These are phyloP conservation scores for Pholis gunnellus DNA, from an alignment of 2,113 vertebrate genomes.

Conservation along the genomic window DNA sequence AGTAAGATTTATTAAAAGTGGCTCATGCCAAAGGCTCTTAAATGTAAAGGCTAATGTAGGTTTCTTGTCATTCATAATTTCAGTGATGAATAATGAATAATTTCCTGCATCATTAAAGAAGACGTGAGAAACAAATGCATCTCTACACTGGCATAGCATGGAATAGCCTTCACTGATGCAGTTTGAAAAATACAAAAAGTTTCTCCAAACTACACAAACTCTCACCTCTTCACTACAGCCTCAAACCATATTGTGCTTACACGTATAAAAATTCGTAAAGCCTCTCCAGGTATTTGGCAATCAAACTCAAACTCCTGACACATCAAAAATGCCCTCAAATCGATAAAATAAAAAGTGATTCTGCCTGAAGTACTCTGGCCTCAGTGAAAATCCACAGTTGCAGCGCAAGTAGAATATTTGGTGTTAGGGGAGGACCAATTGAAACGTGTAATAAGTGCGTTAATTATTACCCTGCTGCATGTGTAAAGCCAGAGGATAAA, in stretches of 20 bases:
- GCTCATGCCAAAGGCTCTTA: background rate
- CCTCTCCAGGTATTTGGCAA: constrained; percentile 20
- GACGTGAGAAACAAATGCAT: background rate
- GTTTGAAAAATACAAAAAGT: background rate
- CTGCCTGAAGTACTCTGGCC: background rate
- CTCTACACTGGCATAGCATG: background rate
- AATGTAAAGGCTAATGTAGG: background rate
- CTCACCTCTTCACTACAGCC: background rate
- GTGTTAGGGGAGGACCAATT: background rate
- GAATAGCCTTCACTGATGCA: background rate
- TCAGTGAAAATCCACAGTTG: background rate
- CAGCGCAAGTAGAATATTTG: background rate
- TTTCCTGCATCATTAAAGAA: background rate
- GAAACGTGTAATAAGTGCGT: constrained; percentile 15
- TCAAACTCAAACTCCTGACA: constrained; percentile 26
- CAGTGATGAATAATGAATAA: background rate
- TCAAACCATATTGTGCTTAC: constrained; percentile 31
- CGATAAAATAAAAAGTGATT: constrained; percentile 1
- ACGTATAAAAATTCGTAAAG: constrained; percentile 18
- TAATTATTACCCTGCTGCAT: constrained; percentile 3
- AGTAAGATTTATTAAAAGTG: background rate
- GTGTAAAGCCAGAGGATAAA: background rate
- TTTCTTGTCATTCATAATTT: background rate
- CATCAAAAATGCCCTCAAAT: constrained; percentile 29
- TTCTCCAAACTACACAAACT: background rate